phyloP scores from a whole-genome alignment of 2,888 invertebrate genomes.

The Glyphotaelius pellucidus region DNA sequence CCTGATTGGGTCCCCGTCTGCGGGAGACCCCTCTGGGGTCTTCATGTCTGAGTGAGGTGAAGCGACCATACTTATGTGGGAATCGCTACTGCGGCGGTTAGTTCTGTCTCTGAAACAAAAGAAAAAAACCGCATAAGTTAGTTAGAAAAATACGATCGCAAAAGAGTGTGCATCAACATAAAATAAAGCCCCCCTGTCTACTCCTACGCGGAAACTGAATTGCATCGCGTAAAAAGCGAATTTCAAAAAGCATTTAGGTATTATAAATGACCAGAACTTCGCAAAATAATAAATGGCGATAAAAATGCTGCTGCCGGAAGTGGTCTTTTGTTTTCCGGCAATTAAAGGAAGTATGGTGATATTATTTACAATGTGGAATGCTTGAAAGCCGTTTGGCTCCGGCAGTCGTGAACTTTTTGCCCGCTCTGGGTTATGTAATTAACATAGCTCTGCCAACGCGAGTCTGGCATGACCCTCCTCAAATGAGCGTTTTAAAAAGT shows the following conservation, averaged over 20 bases:
- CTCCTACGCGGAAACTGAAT: neutral
- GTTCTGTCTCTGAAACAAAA: conserved; percentile 72
- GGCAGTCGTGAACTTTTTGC: neutral
- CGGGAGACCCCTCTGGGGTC: conserved; percentile 5
- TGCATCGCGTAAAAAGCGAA: no score
- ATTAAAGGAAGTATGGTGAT: conserved; percentile 23
- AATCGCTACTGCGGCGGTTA: conserved; percentile 69
- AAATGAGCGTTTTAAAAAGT: neutral
- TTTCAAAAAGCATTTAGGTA: no score
- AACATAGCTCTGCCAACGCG: neutral
- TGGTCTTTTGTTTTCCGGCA: neutral
- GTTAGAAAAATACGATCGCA: neutral
- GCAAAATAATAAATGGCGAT: conserved; percentile 10
- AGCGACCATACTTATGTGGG: conserved; percentile 34
- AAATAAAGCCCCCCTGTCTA: neutral
- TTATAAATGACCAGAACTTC: neutral
- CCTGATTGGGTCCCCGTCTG: conserved; percentile 72
- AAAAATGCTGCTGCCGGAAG: neutral
- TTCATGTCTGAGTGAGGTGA: conserved; percentile 16
- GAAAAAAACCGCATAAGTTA: neutral
- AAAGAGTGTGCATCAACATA: neutral
- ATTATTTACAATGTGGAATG: neutral
- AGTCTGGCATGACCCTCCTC: neutral
- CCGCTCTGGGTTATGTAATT: neutral
- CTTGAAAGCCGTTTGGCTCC: conserved; percentile 1